phyloP scores from a whole-genome alignment of 2,113 vertebrate species.

The Tiliqua scincoides region DNA sequence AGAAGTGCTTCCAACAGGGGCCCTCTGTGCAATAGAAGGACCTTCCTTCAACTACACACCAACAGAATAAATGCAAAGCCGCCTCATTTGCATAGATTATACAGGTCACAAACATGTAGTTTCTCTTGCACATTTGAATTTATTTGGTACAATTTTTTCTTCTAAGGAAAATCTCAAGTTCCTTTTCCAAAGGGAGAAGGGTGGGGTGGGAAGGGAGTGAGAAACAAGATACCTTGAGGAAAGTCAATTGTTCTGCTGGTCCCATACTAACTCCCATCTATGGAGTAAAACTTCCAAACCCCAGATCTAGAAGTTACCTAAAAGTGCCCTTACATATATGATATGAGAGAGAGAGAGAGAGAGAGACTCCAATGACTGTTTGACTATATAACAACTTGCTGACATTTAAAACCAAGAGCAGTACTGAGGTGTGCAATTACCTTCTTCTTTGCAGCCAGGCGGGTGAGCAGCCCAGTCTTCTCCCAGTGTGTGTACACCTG shows the following conservation, averaged over 20 bases:
- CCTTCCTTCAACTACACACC: neutral
- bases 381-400: neutral
- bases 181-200: too few relatives aligned
- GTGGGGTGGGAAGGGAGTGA: too few relatives aligned
- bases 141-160: neutral
- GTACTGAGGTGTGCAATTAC: conserved; percentile 59
- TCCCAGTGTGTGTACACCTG: conserved; percentile 88
- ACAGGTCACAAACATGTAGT: neutral
- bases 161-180: too few relatives aligned
- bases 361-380: conserved; percentile 12
- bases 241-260: too few relatives aligned
- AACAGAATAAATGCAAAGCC: neutral
- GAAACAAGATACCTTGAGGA: neutral
- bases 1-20: neutral
- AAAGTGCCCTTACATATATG: neutral
- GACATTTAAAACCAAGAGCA: conserved; percentile 3
- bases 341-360: too few relatives aligned
- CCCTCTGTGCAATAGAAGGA: too few relatives aligned
- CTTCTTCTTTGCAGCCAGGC: conserved; percentile 88
- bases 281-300: neutral
- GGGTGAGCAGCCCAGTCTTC: conserved; percentile 78
- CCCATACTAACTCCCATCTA: neutral
- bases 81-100: neutral
- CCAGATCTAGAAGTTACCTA: neutral
- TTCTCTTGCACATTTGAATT: neutral